Percentiles rank a stretch among this genome's conserved stretches.
Conservation (phyloP, 2,888 invertebrate species). For the Drosophila nigritarsus region DNA sequence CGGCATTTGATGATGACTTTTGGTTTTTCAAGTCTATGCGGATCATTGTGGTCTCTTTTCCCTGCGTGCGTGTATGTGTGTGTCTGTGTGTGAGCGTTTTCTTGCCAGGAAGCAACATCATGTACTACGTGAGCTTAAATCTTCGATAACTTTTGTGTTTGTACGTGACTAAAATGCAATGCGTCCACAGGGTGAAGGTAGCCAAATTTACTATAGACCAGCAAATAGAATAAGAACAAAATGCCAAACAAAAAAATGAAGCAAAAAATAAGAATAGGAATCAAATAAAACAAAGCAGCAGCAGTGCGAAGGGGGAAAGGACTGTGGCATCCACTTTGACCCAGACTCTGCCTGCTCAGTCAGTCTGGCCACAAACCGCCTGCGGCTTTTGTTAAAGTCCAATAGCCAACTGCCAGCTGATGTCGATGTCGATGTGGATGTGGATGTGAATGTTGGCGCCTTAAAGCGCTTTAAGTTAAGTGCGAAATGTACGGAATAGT, state of each 20-base stretch:
- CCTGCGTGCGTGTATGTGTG: background rate
- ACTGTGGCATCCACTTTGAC: background rate
- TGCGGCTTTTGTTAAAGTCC: conserved; percentile 51
- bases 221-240: conserved; percentile 44
- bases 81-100: conserved; percentile 29
- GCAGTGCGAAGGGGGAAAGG: background rate
- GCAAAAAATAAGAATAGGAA: background rate
- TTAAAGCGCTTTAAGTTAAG: conserved; percentile 59
- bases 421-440: conserved; percentile 18
- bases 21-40: conserved; percentile 39
- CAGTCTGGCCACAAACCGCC: conserved; percentile 29
- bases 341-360: conserved; percentile 2
- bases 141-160: conserved; percentile 76
- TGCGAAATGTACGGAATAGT: conserved; percentile 50
- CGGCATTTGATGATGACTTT: conserved; percentile 76
- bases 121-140: conserved; percentile 79
- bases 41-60: conserved; percentile 13
- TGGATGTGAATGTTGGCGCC: conserved; percentile 11
- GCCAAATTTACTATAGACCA: conserved; percentile 36
- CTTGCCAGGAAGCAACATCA: conserved; percentile 62
- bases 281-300: conserved; percentile 7
- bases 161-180: conserved; percentile 77
- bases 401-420: conserved; percentile 31
- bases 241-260: conserved; percentile 23
- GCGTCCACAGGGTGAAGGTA: conserved; percentile 50